Evolutionary conservation across 2,888 invertebrate genomes (phyloP), one percentile per base, ranked within the genome.

Genomic region (Platycheirus rosarum): DNA sequence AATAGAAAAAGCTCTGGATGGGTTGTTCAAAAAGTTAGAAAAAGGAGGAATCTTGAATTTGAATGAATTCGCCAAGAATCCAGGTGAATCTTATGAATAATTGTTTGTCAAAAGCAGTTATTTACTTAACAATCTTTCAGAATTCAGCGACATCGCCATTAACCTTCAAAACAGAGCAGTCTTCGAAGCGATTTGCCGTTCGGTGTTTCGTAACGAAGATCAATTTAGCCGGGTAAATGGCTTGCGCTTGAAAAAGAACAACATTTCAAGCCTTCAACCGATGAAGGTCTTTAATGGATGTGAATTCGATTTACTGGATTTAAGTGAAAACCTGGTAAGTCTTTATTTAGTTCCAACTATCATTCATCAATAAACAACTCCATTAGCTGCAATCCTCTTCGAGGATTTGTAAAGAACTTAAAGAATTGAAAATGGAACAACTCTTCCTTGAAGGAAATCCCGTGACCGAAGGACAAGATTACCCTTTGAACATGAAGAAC

Each of bases 391-490:
- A 13, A 11, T 88, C 88, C 0, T 44, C 86, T 0, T 76, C 77
- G 6, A 86, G 89, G 0, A 84, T 90, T 23, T 87, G 87, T 32
- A 86, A 84, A 2, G 88, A 88, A 26, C 68, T 89, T 3, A 79
- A 85, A 11, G 75, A 85, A 2, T 60, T 90, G 7, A 86, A 88
- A 35, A 88, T 88, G 2, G 85, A 86, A 14, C 85, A 88, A 8
- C 20, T 89, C 2, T 69, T 85, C 6, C 70, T 89, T 6, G 84
- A 85, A 5, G 86, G 87, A 3, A 89, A 89, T 86, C 88, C 89
- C 0, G 42, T 89, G 0, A 86, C 85, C 0, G 87, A 85, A 18
- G 73, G 73, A 1, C n/a, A 79, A 0, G 85, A 85, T n/a, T 90
- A 88, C 85, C 89, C 90, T 0, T 85, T 86, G 9, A 88, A 87